Evolutionary conservation across 2,797 vertebrate species (phyloP).

Genomic region (Alauda arvensis): DNA sequence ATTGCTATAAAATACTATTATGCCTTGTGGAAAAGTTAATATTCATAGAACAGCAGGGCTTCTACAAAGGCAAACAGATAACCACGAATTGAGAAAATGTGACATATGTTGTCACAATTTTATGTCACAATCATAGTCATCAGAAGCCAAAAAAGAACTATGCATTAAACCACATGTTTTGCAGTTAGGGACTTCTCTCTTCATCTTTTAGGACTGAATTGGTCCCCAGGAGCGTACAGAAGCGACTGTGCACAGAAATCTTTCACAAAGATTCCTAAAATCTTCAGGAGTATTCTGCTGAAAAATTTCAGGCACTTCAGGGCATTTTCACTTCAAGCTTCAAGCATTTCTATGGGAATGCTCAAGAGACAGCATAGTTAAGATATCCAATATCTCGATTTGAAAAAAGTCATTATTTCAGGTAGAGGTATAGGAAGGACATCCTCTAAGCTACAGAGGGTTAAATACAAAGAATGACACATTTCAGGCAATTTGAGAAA

Average conservation of each 20-base stretch:
- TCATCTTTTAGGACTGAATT: background rate
- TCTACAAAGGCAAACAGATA: background rate
- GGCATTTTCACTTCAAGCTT: background rate
- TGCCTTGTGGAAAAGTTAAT: background rate
- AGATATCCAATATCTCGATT: background rate
- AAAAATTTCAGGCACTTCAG: background rate
- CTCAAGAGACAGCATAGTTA: background rate
- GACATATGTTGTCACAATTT: background rate
- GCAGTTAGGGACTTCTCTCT: background rate
- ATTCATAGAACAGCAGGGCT: background rate
- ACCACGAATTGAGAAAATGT: background rate
- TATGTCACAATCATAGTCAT: background rate
- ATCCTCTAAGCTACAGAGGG: background rate
- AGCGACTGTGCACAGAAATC: background rate
- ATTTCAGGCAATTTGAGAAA: too few species aligned
- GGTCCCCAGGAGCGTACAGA: background rate
- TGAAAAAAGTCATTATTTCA: background rate
- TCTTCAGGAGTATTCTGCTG: background rate
- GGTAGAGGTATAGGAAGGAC: fast-evolving
- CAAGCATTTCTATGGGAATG: background rate
- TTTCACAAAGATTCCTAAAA: background rate
- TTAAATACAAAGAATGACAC: too few species aligned
- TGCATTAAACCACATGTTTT: background rate
- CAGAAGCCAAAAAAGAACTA: background rate
- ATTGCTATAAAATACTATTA: background rate